Base-by-base conservation (phyloP, 2,113 vertebrate species). In the Poeciliopsis turrubarensis region DNA sequence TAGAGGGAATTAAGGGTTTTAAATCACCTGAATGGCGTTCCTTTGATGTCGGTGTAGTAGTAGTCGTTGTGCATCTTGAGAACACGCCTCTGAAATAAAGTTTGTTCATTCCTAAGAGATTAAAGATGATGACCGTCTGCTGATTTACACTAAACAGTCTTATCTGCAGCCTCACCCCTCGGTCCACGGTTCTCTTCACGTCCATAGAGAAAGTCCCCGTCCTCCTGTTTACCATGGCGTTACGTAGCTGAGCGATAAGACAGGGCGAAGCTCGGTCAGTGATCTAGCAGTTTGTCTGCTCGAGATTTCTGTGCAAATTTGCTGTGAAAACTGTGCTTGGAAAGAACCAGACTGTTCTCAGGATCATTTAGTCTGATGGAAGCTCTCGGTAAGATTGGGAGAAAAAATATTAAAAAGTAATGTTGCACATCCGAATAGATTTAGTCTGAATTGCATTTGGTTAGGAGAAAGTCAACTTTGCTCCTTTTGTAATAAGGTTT, bases 11-110 rank as follows among this genome's bases (percentile, higher is more conserved):
- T 61, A 11, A 37, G 68, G 71, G 61, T 69, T 73, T 29, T 60
- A 22, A 26, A 79, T 83, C 95, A 98, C 98, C 98, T 99, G 95
- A 98, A 99, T 9, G 98, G 97, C 72, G 98, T 98, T 78, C 97
- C 98, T 94, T 97, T 98, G 94, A 99, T 98, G 94, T 98, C 97
- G 75, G 97, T 99, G 74, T 97, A 99, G 95, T 96, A 99, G 94
- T 99, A 99, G 94, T 99, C 98, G 92, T 98, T 98, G 94, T 97
- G 98, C 97, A 99, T 97, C 90, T 96, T 96, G 90, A 99, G 93
- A 70, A 99, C 97, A 60, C 98, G 96, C 89, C 97, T 98, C 98
- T 99, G 92, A 72, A 86, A 67, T 86, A 65, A n/a, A 81, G 44
- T 31, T 73, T 4, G 37, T 51, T 39, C 11, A 37, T 37, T 71